A percentile compares a stretch with the other conserved stretches of the same genome.
Evolutionary conservation across 2,113 vertebrate species (phyloP).

Genomic region (Geococcyx californianus): DNA sequence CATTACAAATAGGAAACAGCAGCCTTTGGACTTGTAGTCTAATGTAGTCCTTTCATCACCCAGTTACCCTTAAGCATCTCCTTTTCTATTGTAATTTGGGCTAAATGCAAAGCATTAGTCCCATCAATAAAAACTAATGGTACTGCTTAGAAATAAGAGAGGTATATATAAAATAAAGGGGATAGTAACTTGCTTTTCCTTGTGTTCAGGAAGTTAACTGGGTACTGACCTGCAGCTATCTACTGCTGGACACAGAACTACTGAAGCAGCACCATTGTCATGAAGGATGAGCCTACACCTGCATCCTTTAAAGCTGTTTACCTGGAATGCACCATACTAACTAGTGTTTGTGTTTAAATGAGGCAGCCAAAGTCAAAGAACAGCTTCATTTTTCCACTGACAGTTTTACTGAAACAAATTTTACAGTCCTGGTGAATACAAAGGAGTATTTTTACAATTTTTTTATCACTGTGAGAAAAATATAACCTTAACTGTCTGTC

Average conservation of each 20-base stretch:
- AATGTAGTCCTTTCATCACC: slow-evolving; percentile 94
- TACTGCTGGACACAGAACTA: not conserved
- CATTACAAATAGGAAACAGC: slow-evolving; percentile 95
- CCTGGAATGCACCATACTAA: not conserved
- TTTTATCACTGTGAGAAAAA: not conserved
- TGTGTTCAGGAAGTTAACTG: slow-evolving; percentile 41
- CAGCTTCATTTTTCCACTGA: not conserved
- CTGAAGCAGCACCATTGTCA: not conserved
- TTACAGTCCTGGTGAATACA: not conserved
- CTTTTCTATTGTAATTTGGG: slow-evolving; percentile 91
- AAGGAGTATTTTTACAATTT: not conserved
- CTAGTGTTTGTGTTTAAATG: not conserved
- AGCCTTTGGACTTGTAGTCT: slow-evolving; percentile 85
- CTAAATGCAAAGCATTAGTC: slow-evolving; percentile 95
- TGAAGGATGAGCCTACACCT: not conserved
- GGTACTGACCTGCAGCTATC: not conserved
- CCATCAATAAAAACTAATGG: slow-evolving; percentile 91
- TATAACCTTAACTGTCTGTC: not conserved
- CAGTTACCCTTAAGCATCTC: slow-evolving; percentile 89
- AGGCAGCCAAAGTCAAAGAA: not conserved
- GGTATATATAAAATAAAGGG: slow-evolving; percentile 75
- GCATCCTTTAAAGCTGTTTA: not conserved
- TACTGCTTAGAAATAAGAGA: slow-evolving; percentile 81
- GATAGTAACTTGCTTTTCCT: slow-evolving; percentile 28
- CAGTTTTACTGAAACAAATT: not conserved